phyloP scores from a whole-genome alignment of 37 sponge, comb jelly and placozoan genomes.

The Petrosia ficiformis region DNA sequence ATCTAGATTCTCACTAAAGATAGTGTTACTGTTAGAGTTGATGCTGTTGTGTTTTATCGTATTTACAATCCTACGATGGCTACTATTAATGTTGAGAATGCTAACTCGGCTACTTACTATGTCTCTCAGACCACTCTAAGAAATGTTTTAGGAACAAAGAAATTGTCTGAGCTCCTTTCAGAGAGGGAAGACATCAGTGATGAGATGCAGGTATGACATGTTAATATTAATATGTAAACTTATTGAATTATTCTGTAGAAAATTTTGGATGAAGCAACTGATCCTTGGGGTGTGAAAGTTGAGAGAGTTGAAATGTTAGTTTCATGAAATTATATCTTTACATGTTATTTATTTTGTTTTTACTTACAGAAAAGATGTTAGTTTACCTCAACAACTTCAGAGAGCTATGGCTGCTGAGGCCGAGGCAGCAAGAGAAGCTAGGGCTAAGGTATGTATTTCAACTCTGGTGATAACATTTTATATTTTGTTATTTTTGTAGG shows the following conservation, averaged over 20 bases:
- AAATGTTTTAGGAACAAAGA: constrained; percentile 88
- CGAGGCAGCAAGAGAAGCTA: constrained; percentile 86
- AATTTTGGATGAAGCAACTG: constrained; percentile 82
- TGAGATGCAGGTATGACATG: constrained; percentile 65
- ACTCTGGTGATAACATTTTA: neutral
- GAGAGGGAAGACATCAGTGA: constrained; percentile 83
- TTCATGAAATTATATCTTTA: neutral
- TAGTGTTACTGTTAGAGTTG: constrained; percentile 85
- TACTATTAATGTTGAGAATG: constrained; percentile 78
- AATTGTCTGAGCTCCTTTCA: constrained; percentile 78
- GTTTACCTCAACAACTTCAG: constrained; percentile 77
- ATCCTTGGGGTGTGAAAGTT: constrained; percentile 93
- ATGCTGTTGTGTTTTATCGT: constrained; percentile 95
- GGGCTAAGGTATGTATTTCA: constrained; percentile 68
- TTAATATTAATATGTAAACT: neutral
- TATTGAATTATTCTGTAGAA: constrained; percentile 26
- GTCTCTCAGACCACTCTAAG: constrained; percentile 93
- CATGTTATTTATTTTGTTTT: neutral
- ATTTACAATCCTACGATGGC: constrained; percentile 66
- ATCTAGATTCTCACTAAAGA: constrained; percentile 86
- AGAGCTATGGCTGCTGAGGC: constrained; percentile 97
- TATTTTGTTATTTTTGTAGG: constrained; percentile 8
- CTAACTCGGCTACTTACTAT: constrained; percentile 59
- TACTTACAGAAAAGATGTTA: constrained; percentile 86
- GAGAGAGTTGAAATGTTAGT: constrained; percentile 78